Conservation (phyloP, 1,140 invertebrate species). For the Galendromus occidentalis region DNA sequence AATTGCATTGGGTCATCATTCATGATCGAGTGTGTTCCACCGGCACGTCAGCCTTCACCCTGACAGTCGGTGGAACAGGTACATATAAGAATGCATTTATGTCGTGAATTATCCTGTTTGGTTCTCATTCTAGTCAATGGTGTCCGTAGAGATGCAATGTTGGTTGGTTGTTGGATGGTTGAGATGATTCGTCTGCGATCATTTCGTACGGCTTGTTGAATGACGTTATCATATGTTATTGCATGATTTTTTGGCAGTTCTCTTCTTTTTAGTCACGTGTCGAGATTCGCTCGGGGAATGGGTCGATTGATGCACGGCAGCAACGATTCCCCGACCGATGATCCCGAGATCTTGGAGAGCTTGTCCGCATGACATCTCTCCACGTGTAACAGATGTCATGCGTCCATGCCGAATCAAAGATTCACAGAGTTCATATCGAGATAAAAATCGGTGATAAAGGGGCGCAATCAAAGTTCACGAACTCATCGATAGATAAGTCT, state of each 20-base stretch:
- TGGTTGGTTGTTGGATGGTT: background rate
- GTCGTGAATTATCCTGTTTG: background rate
- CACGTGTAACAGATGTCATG: no score
- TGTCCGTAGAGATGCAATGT: background rate
- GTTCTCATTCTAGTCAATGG: background rate
- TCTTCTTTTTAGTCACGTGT: no score
- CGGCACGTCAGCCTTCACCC: conserved; percentile 9
- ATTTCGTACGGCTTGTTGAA: background rate
- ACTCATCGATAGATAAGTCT: no score
- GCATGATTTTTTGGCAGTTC: conserved; percentile 1
- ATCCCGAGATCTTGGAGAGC: no score
- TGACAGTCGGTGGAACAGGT: background rate
- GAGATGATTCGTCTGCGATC: background rate
- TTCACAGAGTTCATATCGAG: no score
- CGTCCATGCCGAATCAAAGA: no score
- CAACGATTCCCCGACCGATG: no score
- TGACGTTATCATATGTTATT: conserved; percentile 11
- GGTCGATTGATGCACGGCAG: no score
- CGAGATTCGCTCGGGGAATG: no score
- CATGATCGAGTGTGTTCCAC: background rate
- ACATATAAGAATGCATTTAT: background rate
- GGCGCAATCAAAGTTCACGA: no score
- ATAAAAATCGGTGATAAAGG: no score
- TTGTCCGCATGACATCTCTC: no score
- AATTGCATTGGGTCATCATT: background rate